Evolutionary conservation across 2,888 invertebrate species (phyloP).

Genomic region (Halictus quadricinctus): DNA sequence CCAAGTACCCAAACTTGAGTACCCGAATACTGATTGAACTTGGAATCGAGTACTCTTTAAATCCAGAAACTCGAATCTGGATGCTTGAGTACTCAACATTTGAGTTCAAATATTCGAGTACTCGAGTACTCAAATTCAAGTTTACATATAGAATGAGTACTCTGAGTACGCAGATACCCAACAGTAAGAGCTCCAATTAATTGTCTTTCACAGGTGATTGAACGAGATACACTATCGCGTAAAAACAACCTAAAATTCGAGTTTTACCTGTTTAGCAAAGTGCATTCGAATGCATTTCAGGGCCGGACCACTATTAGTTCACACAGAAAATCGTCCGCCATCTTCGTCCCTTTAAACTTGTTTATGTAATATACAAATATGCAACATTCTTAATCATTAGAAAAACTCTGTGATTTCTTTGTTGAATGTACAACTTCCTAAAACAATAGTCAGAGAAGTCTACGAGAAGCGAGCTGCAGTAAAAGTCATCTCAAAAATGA

Average conservation of each 20-base stretch:
- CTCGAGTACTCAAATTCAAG: not conserved
- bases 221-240: not conserved
- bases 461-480: not conserved
- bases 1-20: no score
- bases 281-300: not conserved
- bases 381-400: not conserved
- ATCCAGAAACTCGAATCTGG: no score
- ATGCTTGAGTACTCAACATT: not conserved
- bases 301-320: not conserved
- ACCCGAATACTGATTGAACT: no score
- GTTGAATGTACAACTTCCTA: not conserved
- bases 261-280: not conserved
- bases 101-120: not conserved
- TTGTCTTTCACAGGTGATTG: not conserved
- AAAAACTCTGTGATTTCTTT: not conserved
- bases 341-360: not conserved
- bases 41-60: no score
- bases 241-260: not conserved
- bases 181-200: not conserved
- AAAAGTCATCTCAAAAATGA: not conserved
- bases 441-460: not conserved
- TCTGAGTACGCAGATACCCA: not conserved
- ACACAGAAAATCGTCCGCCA: not conserved
- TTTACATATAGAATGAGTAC: not conserved
- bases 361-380: not conserved